phyloP scores from a whole-genome alignment of 2,113 vertebrate genomes.

The Camarhynchus parvulus region DNA sequence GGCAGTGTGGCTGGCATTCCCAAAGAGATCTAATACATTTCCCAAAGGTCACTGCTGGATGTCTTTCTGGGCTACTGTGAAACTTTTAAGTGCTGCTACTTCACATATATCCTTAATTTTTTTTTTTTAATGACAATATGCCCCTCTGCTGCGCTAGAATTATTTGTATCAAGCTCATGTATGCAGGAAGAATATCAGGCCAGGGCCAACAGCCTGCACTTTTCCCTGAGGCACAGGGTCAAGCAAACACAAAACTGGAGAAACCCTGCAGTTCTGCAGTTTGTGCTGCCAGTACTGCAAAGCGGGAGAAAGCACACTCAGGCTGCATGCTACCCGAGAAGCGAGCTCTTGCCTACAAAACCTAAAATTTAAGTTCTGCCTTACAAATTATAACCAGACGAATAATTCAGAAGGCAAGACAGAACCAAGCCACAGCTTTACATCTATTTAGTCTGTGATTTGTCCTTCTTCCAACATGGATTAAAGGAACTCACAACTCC shows the following conservation, averaged over 20 bases:
- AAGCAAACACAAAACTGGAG: background rate
- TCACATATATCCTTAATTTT: background rate
- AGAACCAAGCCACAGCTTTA: background rate
- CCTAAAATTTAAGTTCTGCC: background rate
- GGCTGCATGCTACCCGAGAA: background rate
- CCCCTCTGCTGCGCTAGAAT: background rate
- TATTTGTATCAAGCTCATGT: background rate
- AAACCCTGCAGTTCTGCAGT: background rate
- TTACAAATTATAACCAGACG: background rate
- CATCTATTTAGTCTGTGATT: background rate
- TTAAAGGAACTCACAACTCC: background rate
- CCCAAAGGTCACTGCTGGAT: background rate
- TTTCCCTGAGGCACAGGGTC: background rate
- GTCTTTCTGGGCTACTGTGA: background rate
- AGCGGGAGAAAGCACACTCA: background rate
- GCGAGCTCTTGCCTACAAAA: background rate
- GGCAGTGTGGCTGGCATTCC: background rate
- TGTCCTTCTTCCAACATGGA: background rate
- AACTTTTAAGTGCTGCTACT: background rate
- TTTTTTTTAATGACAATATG: background rate
- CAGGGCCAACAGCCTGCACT: background rate
- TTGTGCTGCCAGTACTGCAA: background rate
- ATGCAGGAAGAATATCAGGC: background rate
- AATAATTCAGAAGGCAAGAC: background rate
- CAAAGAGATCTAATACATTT: background rate